Percentiles rank a stretch among this genome's conserved stretches.
These are phyloP conservation scores for Rallus crepitans DNA, from an alignment of 2,797 vertebrate genomes.

Conservation along the genomic window DNA sequence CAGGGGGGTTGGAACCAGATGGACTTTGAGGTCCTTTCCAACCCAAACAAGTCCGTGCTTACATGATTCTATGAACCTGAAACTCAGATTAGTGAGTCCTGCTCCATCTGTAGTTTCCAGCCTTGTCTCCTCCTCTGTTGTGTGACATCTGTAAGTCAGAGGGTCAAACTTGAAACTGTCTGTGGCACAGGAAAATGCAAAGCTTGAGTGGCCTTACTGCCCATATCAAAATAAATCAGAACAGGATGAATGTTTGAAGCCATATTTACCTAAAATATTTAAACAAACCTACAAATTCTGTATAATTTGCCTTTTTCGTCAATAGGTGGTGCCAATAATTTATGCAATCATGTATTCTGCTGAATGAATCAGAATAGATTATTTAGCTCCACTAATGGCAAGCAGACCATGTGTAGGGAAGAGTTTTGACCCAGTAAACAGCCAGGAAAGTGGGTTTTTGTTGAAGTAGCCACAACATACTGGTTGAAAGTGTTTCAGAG, in stretches of 20 bases:
- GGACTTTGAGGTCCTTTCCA: too few species aligned
- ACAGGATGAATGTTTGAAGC: background rate
- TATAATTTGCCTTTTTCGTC: constrained; percentile 31
- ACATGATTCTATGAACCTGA: too few species aligned
- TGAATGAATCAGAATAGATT: background rate
- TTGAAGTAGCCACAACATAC: background rate
- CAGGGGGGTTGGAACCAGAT: too few species aligned
- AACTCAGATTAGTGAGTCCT: background rate
- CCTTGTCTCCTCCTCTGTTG: background rate
- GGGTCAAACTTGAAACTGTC: background rate
- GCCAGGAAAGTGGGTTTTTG: background rate
- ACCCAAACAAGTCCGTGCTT: too few species aligned
- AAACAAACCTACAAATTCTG: background rate
- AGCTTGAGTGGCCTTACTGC: background rate
- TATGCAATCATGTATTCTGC: constrained; percentile 22
- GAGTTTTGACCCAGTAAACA: background rate
- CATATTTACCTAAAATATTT: background rate
- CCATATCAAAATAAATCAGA: background rate
- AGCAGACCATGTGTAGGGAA: background rate
- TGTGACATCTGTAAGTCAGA: background rate
- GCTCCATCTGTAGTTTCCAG: background rate
- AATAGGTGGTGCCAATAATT: constrained; percentile 72
- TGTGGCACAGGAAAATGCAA: background rate
- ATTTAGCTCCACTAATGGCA: background rate
- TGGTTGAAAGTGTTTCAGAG: background rate